A percentile compares a stretch with the other conserved stretches of the same genome.
phyloP scores from a whole-genome alignment of 1,140 invertebrate genomes.

The Drepana arcuata region DNA sequence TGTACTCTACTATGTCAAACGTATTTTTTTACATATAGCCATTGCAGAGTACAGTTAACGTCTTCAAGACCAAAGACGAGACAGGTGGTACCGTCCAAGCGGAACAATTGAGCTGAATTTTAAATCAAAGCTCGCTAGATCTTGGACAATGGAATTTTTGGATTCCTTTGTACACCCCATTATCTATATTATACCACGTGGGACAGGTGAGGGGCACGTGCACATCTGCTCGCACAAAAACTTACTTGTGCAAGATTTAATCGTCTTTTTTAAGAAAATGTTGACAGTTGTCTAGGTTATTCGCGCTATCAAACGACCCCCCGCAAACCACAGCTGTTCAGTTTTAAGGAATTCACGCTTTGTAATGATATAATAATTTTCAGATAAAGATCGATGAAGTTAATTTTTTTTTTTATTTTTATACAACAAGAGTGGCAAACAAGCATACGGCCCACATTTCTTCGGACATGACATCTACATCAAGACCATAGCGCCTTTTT shows the following conservation, averaged over 20 bases:
- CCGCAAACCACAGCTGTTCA: conserved; percentile 29
- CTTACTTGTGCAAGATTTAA: conserved; percentile 64
- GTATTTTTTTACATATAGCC: too few relatives aligned
- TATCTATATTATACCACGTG: conserved; percentile 52
- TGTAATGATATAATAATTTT: conserved; percentile 1
- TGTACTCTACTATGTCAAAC: too few relatives aligned
- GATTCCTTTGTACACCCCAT: conserved; percentile 35
- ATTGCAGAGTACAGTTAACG: too few relatives aligned
- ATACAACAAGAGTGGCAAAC: too few relatives aligned
- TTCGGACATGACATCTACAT: too few relatives aligned
- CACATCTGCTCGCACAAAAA: conserved; percentile 40
- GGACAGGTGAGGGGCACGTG: conserved; percentile 60
- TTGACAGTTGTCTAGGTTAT: conserved; percentile 46
- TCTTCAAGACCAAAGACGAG: too few relatives aligned
- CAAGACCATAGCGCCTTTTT: too few relatives aligned
- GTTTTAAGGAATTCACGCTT: conserved; percentile 17
- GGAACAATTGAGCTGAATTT: conserved; percentile 12
- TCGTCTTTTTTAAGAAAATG: conserved; percentile 37
- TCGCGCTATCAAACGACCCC: conserved; percentile 38
- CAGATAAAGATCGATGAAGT: conserved; percentile 4
- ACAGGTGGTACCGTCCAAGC: too few relatives aligned
- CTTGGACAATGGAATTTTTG: conserved; percentile 41
- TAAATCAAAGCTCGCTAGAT: conserved; percentile 46
- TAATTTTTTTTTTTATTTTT: too few relatives aligned
- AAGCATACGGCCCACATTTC: too few relatives aligned